Evolutionary conservation across 2,113 vertebrate genomes (phyloP).

Genomic region (Gopherus evgoodei): DNA sequence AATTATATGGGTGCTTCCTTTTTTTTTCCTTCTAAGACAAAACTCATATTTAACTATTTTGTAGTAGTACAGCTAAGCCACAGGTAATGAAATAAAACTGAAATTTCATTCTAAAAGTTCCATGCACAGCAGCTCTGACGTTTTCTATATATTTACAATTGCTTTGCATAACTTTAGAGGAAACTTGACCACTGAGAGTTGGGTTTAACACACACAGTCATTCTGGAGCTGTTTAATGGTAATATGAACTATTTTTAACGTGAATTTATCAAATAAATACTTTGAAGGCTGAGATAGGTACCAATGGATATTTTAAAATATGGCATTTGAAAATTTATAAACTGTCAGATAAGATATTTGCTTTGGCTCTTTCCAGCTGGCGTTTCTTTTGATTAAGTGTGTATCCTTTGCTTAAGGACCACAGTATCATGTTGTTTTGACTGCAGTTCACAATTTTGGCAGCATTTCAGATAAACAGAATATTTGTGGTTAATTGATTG

Average conservation of each 20-base stretch:
- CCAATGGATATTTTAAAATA: constrained; percentile 36
- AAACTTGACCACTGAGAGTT: constrained; percentile 20
- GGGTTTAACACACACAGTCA: not conserved
- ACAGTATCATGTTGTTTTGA: constrained; percentile 69
- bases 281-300: constrained; percentile 43
- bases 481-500: constrained; percentile 82
- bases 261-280: constrained; percentile 71
- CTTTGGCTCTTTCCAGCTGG: constrained; percentile 61
- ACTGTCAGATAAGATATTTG: constrained; percentile 73
- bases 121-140: not conserved
- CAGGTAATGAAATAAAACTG: not conserved
- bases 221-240: constrained; percentile 43
- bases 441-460: constrained; percentile 74
- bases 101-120: not conserved
- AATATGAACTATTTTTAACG: constrained; percentile 52
- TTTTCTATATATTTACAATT: constrained; percentile 36
- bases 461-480: constrained; percentile 79
- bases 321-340: constrained; percentile 64
- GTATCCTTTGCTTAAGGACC: constrained; percentile 60
- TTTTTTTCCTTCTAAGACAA: constrained; percentile 38
- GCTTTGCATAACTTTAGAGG: constrained; percentile 15
- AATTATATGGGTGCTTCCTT: constrained; percentile 32
- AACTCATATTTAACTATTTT: constrained; percentile 13
- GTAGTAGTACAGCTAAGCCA: not conserved
- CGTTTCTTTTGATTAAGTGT: constrained; percentile 62